Conservation (phyloP, 1,140 invertebrate species). For the Reticulitermes speratus region DNA sequence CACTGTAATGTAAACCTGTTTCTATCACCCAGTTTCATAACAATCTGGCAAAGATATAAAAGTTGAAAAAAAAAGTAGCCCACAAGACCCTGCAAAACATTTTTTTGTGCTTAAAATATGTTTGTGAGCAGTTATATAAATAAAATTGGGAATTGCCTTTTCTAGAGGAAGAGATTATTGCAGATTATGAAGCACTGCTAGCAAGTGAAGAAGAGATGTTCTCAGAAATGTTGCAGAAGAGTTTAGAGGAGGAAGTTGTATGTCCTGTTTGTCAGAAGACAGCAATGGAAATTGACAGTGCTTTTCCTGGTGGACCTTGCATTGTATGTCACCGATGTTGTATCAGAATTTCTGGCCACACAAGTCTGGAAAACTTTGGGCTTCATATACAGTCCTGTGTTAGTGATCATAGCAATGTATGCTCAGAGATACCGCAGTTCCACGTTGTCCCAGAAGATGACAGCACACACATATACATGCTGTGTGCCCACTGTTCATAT, state of each 20-base stretch:
- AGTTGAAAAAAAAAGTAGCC: too few species aligned
- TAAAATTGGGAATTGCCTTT: neutral
- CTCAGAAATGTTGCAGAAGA: slow-evolving; percentile 37
- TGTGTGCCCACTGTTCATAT: neutral
- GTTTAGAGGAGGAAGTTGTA: slow-evolving; percentile 36
- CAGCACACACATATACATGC: neutral
- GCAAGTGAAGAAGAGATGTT: slow-evolving; percentile 42
- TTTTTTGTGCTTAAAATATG: too few species aligned
- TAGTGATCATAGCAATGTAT: neutral
- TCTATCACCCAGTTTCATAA: too few species aligned
- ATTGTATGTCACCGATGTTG: neutral
- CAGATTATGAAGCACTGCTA: slow-evolving; percentile 46
- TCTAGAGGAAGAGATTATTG: slow-evolving; percentile 44
- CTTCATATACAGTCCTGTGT: neutral
- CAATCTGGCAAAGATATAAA: too few species aligned
- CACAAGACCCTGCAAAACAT: too few species aligned
- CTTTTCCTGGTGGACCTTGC: neutral
- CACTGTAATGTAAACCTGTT: too few species aligned
- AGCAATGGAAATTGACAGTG: slow-evolving; percentile 21
- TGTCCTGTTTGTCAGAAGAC: slow-evolving; percentile 40
- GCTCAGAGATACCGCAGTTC: neutral
- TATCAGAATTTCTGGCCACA: neutral
- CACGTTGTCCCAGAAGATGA: neutral
- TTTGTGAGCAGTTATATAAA: too few species aligned
- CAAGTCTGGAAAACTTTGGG: neutral